Conservation (phyloP, 2,888 invertebrate species). For the Encarsia formosa region DNA sequence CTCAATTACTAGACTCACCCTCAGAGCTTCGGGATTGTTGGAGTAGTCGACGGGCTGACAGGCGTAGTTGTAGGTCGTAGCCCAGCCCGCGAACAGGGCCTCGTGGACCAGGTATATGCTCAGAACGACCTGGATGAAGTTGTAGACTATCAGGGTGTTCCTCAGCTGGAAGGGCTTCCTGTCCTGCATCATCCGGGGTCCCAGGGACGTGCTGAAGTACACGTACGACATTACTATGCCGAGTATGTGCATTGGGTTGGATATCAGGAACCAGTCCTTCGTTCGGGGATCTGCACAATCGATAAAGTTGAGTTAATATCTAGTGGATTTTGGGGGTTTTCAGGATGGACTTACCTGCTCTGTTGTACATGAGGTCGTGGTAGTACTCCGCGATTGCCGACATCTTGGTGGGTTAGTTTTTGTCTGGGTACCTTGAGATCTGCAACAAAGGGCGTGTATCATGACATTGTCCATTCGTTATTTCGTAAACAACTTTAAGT, state of each 20-base stretch:
- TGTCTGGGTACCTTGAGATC: conserved; percentile 19
- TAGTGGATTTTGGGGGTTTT: not conserved
- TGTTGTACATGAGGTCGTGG: conserved; percentile 42
- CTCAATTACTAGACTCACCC: too few species aligned
- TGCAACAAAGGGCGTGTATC: too few species aligned
- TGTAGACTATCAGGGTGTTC: conserved; percentile 76
- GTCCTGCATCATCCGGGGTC: conserved; percentile 83
- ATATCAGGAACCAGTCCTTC: conserved; percentile 69
- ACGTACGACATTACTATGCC: conserved; percentile 65
- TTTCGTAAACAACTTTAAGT: too few species aligned
- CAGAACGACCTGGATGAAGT: conserved; percentile 79
- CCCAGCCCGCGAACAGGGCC: conserved; percentile 41
- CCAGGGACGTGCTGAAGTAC: conserved; percentile 69
- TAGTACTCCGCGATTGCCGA: conserved; percentile 43
- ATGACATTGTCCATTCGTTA: too few species aligned
- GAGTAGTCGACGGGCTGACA: conserved; percentile 73
- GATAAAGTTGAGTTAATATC: too few species aligned
- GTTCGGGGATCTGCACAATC: conserved; percentile 67
- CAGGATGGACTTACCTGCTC: conserved; percentile 34
- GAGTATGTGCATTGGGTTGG: conserved; percentile 64
- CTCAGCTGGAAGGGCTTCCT: conserved; percentile 78
- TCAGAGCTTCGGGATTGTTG: conserved; percentile 56
- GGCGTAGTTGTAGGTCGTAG: conserved; percentile 62
- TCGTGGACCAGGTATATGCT: conserved; percentile 76
- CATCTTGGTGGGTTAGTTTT: conserved; percentile 33